Evolutionary conservation across 1,140 invertebrate genomes (phyloP).

Genomic region (Apis dorsata): DNA sequence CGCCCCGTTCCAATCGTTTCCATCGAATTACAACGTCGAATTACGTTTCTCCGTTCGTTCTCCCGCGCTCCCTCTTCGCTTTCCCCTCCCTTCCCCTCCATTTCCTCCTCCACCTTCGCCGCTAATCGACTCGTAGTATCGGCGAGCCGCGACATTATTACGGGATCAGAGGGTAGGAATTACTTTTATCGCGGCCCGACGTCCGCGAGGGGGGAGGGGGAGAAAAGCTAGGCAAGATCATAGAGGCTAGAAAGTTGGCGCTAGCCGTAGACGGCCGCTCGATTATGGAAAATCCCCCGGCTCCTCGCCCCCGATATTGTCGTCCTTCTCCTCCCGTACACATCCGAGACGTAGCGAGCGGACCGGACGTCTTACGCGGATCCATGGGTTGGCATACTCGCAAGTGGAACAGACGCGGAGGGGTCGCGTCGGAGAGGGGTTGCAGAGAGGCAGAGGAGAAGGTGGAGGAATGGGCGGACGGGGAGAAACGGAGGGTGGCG

Average conservation of each 20-base stretch:
- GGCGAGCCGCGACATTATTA: conserved; percentile 15
- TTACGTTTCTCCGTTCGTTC: background rate
- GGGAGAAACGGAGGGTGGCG: conserved; percentile 59
- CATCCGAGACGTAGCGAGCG: conserved; percentile 28
- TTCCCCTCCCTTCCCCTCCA: no score
- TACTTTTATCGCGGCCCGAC: conserved; percentile 11
- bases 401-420: conserved; percentile 56
- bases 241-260: conserved; percentile 21
- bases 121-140: background rate
- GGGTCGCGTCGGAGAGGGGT: background rate
- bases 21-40: conserved; percentile 19
- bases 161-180: conserved; percentile 10
- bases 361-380: conserved; percentile 69
- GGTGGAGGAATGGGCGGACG: conserved; percentile 55
- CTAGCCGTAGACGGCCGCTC: conserved; percentile 37
- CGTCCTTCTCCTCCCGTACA: conserved; percentile 9
- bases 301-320: conserved; percentile 28
- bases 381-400: conserved; percentile 55
- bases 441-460: background rate
- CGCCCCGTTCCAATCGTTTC: background rate
- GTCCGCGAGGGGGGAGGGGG: background rate
- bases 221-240: conserved; percentile 13
- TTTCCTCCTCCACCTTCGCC: background rate
- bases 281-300: conserved; percentile 60
- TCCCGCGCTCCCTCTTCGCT: no score